A percentile compares a stretch with the other conserved stretches of the same genome.
phyloP scores from a whole-genome alignment of 2,888 invertebrate species.

The Adineta ricciae region DNA sequence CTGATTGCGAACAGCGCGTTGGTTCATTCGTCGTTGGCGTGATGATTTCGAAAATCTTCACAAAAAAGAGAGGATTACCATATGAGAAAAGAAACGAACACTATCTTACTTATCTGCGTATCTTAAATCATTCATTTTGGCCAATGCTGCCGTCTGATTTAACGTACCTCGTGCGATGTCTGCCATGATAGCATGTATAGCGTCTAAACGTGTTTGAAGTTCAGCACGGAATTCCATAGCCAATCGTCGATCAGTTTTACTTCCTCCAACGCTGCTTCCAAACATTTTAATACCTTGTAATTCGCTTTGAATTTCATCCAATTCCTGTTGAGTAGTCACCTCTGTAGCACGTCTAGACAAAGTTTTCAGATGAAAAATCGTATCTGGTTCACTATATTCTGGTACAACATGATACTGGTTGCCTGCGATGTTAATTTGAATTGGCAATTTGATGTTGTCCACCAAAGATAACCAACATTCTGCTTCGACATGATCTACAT shows the following conservation, averaged over 20 bases:
- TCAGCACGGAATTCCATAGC: background rate
- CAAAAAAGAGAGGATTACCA: background rate
- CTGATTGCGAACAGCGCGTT: slow-evolving; percentile 38
- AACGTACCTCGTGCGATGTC: slow-evolving; percentile 8
- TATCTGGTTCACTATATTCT: background rate
- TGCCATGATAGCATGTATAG: background rate
- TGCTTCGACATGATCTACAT: background rate
- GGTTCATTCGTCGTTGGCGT: slow-evolving; percentile 38
- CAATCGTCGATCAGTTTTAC: background rate
- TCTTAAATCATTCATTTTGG: slow-evolving; percentile 9
- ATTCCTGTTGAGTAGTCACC: background rate
- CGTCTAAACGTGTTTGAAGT: slow-evolving; percentile 16
- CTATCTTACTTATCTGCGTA: background rate
- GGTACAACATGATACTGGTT: background rate
- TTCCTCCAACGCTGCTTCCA: background rate
- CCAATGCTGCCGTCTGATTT: background rate
- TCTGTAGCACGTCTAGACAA: background rate
- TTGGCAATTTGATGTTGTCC: background rate
- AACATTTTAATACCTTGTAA: background rate
- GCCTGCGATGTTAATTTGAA: background rate
- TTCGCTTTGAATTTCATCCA: slow-evolving; percentile 10
- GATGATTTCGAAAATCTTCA: slow-evolving; percentile 37
- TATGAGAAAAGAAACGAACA: no score
- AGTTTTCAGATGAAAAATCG: background rate
- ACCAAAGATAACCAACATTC: slow-evolving; percentile 4